phyloP scores from a whole-genome alignment of 2,888 invertebrate species.

The Adela reaumurella region DNA sequence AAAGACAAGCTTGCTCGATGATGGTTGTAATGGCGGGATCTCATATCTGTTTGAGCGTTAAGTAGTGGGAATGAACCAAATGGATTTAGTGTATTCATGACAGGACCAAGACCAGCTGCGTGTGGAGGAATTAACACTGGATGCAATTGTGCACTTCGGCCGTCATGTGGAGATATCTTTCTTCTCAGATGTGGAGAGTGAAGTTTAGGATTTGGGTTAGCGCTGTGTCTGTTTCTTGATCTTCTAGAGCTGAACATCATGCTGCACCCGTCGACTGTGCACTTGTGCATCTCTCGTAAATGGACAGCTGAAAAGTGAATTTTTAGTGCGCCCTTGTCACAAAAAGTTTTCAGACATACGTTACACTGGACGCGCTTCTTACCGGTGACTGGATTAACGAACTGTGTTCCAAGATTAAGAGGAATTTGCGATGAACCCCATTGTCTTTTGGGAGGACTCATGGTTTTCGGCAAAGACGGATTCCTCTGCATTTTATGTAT shows the following conservation, averaged over 20 bases:
- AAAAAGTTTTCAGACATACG: slow-evolving; percentile 97
- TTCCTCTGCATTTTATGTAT: slow-evolving; percentile 39
- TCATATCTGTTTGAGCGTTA: slow-evolving; percentile 65
- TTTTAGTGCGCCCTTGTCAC: slow-evolving; percentile 98
- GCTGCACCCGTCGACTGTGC: slow-evolving; percentile 97
- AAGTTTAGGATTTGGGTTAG: slow-evolving; percentile 96
- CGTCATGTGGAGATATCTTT: slow-evolving; percentile 93
- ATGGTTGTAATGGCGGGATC: slow-evolving; percentile 50
- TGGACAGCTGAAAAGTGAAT: slow-evolving; percentile 99
- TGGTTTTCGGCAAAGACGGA: slow-evolving; percentile 59
- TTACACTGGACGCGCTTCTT: slow-evolving; percentile 98
- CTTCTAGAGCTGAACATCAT: slow-evolving; percentile 99
- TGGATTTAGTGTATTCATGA: slow-evolving; percentile 68
- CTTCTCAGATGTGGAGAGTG: slow-evolving; percentile 92
- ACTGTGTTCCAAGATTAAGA: slow-evolving; percentile 80
- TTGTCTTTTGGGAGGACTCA: slow-evolving; percentile 75
- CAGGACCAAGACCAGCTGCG: slow-evolving; percentile 58
- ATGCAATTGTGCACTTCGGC: slow-evolving; percentile 84
- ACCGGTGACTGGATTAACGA: slow-evolving; percentile 88
- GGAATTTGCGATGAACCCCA: slow-evolving; percentile 76
- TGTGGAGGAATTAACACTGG: slow-evolving; percentile 74
- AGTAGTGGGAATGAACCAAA: slow-evolving; percentile 77
- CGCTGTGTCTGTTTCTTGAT: slow-evolving; percentile 93
- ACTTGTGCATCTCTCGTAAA: slow-evolving; percentile 98
- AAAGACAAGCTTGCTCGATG: slow-evolving; percentile 40